These are phyloP conservation scores for Hypotaenidia philippensis DNA, from an alignment of 2,797 vertebrate species.

Conservation along the genomic window DNA sequence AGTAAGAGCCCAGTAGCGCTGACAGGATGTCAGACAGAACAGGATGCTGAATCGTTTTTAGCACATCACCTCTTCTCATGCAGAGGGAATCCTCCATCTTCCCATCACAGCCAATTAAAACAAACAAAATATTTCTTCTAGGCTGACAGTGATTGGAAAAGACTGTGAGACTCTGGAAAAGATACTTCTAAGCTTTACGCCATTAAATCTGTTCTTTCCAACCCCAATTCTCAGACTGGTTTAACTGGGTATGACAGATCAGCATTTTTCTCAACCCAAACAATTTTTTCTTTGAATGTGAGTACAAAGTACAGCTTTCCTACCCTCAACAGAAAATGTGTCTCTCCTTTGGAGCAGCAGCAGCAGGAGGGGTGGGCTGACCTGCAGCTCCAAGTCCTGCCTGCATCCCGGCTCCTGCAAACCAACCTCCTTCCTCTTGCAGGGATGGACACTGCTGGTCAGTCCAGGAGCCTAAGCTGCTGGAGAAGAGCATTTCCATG, in stretches of 20 bases:
- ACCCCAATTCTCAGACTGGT: neutral
- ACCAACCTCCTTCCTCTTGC: neutral
- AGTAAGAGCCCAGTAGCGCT: neutral
- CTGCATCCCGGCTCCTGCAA: neutral
- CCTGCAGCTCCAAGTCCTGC: neutral
- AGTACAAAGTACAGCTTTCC: neutral
- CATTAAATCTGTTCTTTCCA: neutral
- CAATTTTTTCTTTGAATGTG: accelerated
- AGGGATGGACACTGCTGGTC: neutral
- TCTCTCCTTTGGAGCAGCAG: neutral
- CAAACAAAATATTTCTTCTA: neutral
- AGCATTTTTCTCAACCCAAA: neutral
- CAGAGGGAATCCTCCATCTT: neutral
- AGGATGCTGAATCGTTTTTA: constrained; percentile 13
- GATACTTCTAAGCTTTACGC: neutral
- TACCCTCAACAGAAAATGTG: neutral
- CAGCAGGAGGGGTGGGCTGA: too few relatives aligned
- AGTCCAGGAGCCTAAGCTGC: neutral
- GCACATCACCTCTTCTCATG: neutral
- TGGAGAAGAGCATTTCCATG: neutral
- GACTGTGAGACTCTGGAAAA: neutral
- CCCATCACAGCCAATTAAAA: neutral
- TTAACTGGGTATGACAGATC: neutral
- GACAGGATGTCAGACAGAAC: constrained; percentile 26
- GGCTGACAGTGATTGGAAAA: neutral